Evolutionary conservation across 1,140 invertebrate genomes (phyloP).

Genomic region (Drosophila sturtevanti): DNA sequence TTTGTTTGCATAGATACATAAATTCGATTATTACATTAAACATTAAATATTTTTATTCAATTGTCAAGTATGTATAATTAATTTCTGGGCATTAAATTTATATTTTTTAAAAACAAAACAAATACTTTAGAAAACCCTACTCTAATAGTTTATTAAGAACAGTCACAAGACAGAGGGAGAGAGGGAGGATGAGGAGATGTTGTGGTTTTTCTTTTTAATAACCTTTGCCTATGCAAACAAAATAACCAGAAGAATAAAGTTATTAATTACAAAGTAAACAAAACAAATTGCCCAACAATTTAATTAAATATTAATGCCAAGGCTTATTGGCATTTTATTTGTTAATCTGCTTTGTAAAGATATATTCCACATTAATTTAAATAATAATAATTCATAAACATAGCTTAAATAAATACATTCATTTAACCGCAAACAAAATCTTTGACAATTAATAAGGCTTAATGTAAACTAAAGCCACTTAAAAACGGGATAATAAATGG

Average conservation of each 20-base stretch:
- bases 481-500: too few species aligned
- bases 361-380: background rate
- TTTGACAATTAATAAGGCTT: background rate
- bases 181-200: background rate
- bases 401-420: background rate
- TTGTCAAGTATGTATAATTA: too few species aligned
- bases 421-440: background rate
- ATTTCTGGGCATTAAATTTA: too few species aligned
- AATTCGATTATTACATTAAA: too few species aligned
- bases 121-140: too few species aligned
- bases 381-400: background rate
- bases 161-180: too few species aligned
- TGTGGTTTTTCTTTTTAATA: background rate
- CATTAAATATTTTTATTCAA: too few species aligned
- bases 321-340: background rate
- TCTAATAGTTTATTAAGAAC: too few species aligned
- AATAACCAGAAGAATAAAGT: background rate
- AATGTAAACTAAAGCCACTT: background rate
- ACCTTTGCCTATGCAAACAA: background rate
- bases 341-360: background rate
- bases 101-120: too few species aligned
- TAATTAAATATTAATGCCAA: background rate
- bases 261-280: constrained; percentile 2
- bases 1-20: background rate
- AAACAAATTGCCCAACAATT: background rate